Percentiles rank a stretch among this genome's conserved stretches.
Conservation (phyloP, 2,113 vertebrate genomes). For the Sterrhoptilus dennistouni region DNA sequence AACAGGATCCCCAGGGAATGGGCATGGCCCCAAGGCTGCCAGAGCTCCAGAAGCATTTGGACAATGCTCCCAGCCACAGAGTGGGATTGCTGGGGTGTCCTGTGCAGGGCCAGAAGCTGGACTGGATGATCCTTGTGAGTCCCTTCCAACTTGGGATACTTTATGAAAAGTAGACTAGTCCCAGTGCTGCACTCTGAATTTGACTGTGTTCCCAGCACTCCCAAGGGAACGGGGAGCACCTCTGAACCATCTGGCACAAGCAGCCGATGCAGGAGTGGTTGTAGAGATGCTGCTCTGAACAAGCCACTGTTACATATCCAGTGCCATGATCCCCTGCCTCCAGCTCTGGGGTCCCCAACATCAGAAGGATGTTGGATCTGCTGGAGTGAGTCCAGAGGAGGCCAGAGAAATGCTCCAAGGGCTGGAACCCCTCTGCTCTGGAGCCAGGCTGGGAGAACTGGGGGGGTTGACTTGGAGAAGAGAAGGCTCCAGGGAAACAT, state of each 20-base stretch:
- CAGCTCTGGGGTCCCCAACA: neutral
- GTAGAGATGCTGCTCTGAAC: neutral
- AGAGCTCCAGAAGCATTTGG: neutral
- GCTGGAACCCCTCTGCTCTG: neutral
- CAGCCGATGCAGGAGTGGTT: neutral
- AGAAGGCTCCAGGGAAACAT: neutral
- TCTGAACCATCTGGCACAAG: neutral
- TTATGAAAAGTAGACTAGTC: neutral
- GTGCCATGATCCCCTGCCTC: neutral
- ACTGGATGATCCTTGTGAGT: neutral
- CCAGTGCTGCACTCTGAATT: neutral
- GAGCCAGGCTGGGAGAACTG: neutral
- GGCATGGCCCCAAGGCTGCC: rapidly evolving
- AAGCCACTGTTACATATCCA: neutral
- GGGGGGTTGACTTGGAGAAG: rapidly evolving
- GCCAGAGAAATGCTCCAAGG: neutral
- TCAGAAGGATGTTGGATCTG: neutral
- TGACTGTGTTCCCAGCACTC: rapidly evolving
- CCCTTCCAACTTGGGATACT: neutral
- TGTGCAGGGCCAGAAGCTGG: neutral
- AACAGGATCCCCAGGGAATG: neutral
- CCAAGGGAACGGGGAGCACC: neutral
- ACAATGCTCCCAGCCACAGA: neutral
- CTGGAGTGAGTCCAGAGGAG: rapidly evolving
- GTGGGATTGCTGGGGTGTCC: neutral